Conservation (phyloP, 2,888 invertebrate species). For the Diaperis boleti region DNA sequence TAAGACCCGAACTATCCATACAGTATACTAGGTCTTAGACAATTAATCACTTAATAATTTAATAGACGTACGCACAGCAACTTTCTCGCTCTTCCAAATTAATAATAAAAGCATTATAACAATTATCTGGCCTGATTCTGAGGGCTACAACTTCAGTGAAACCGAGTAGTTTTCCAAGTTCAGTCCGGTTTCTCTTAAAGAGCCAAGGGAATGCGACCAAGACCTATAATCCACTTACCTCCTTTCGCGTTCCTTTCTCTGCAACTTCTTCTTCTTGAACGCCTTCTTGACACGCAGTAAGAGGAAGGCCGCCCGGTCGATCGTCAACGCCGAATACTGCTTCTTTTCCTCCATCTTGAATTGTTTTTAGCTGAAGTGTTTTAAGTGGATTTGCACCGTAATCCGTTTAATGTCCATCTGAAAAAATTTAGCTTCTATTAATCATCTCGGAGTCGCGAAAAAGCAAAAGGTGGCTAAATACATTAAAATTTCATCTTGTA, state of each 20-base stretch:
- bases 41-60: no score
- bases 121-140: no score
- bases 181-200: no score
- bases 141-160: no score
- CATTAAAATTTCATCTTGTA: conserved; percentile 11
- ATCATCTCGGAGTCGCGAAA: neutral
- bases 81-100: no score
- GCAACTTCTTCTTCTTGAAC: conserved; percentile 90
- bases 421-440: conserved; percentile 21
- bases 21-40: no score
- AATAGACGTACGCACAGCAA: no score
- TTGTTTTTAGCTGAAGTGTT: conserved; percentile 10
- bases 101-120: no score
- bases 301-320: conserved; percentile 90
- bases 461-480: conserved; percentile 2
- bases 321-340: conserved; percentile 78
- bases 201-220: neutral
- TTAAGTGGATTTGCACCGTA: conserved; percentile 22
- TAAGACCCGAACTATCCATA: no score
- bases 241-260: conserved; percentile 88
- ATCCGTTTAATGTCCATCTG: conserved; percentile 25
- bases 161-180: no score
- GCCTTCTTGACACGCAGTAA: conserved; percentile 89
- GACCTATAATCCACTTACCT: conserved; percentile 73
- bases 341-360: conserved; percentile 68